Base-by-base conservation (phyloP, 2,113 vertebrate genomes). In the Pica pica region DNA sequence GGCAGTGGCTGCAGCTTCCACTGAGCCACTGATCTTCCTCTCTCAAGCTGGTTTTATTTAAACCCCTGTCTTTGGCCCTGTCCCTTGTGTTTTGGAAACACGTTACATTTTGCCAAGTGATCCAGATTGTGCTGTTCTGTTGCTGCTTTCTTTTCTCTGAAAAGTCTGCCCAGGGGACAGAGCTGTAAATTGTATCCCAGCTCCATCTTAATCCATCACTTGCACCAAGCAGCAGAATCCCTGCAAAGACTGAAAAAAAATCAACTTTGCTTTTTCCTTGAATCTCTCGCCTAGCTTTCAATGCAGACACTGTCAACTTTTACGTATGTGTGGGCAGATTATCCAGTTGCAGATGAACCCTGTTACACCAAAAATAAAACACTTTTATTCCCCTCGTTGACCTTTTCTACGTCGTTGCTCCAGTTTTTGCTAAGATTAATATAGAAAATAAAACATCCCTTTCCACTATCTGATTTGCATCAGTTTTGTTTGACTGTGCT, bases 191-290 rank as follows among this genome's bases (percentile, higher is more conserved):
- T 94, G 64, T 61, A 80, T 82, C 60, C 59, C 70, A 79, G 79
- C 64, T 90, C 83, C 11, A 1, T 92, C 93, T 93, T 81, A 82
- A 96, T 95, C 88, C 93, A 90, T 96, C 96, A 89, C 83, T 73
- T 75, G 90, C 52, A 68, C 67, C 70, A 44, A 76, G 68, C 55
- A 78, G 74, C 57, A 71, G 30, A 90, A 21, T 56, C 65, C 55
- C 42, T 71, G 44, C 21, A 55, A 55, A 77, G 27, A 37, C 56
- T 61, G 79, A 92, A 91, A 46, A 18, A 93, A 92, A 89, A 94
- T 57, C 90, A 96, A 22, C 85, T 89, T 88, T 78, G 52, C 7
- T 64, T 77, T 93, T 79, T 35, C n/a, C 55, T 57, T 61, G 50
- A 70, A 67, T 77, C 46, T 88, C 63, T 92, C 2, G 0, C 77